Conservation (phyloP, 2,797 vertebrate genomes). For the Bradypodion pumilum region DNA sequence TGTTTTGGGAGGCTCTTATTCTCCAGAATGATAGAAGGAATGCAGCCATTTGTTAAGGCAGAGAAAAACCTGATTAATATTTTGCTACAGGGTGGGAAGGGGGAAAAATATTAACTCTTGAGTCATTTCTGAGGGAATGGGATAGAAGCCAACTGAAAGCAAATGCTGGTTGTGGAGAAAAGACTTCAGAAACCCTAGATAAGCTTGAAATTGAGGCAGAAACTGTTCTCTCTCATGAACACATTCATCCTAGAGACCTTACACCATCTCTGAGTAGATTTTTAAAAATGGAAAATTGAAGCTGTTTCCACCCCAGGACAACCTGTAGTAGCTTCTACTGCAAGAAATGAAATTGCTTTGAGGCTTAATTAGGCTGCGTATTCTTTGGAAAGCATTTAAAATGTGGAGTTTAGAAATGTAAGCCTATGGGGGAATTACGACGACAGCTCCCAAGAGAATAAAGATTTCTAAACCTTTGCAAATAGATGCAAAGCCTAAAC, state of each 20-base stretch:
- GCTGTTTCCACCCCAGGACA: neutral
- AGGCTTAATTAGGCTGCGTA: slow-evolving; percentile 24
- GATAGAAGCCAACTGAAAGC: neutral
- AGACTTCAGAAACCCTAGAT: neutral
- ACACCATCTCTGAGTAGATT: neutral
- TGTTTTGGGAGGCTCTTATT: neutral
- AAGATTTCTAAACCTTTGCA: neutral
- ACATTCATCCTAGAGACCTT: neutral
- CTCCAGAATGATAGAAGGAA: neutral
- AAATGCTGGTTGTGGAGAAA: neutral
- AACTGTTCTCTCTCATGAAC: neutral
- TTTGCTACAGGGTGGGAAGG: slow-evolving; percentile 1
- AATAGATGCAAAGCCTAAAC: neutral
- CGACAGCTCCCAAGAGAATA: neutral
- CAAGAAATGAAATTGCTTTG: slow-evolving; percentile 30
- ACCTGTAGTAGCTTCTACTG: neutral
- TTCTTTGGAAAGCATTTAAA: slow-evolving; percentile 5
- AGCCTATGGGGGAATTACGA: neutral
- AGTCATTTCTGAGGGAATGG: slow-evolving; percentile 2
- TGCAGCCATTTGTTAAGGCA: neutral
- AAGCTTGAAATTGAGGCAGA: neutral
- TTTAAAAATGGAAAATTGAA: slow-evolving; percentile 5
- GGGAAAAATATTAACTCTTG: neutral
- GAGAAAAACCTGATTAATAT: neutral
- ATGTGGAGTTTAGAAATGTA: neutral